Percentiles rank a stretch among this genome's conserved stretches.
These are phyloP conservation scores for Cantharis rufa DNA, from an alignment of 2,888 invertebrate species.

Conservation along the genomic window DNA sequence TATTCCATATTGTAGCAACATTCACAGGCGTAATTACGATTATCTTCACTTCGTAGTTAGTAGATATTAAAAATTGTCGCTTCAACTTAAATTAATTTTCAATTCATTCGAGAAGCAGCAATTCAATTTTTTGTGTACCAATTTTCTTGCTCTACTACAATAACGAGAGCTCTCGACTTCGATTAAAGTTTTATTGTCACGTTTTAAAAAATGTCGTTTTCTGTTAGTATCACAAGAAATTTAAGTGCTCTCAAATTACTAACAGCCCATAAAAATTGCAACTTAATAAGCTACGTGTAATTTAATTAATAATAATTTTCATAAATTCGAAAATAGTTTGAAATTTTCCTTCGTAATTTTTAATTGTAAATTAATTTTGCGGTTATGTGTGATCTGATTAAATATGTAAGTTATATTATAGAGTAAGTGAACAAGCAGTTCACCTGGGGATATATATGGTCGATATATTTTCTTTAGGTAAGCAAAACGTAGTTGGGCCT, in stretches of 20 bases:
- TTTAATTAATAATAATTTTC: not conserved
- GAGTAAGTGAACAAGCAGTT: slow-evolving; percentile 16
- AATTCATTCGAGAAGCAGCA: not conserved
- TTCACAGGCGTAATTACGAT: not conserved
- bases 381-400: slow-evolving; percentile 31
- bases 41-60: not conserved
- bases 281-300: not conserved
- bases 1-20: not conserved
- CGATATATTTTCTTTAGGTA: slow-evolving; percentile 27
- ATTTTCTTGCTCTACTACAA: not conserved
- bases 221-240: not conserved
- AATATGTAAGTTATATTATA: slow-evolving; percentile 31
- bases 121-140: not conserved
- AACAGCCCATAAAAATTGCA: not conserved
- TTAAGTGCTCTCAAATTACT: not conserved
- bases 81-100: not conserved
- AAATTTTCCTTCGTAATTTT: too few species aligned
- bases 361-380: not conserved
- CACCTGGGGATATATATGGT: slow-evolving; percentile 36
- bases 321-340: not conserved
- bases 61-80: not conserved
- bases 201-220: not conserved
- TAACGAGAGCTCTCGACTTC: not conserved
- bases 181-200: not conserved
- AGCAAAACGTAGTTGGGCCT: slow-evolving; percentile 22